Evolutionary conservation across 2,113 vertebrate species (phyloP).

Genomic region (Epinephelus cyanopodus): DNA sequence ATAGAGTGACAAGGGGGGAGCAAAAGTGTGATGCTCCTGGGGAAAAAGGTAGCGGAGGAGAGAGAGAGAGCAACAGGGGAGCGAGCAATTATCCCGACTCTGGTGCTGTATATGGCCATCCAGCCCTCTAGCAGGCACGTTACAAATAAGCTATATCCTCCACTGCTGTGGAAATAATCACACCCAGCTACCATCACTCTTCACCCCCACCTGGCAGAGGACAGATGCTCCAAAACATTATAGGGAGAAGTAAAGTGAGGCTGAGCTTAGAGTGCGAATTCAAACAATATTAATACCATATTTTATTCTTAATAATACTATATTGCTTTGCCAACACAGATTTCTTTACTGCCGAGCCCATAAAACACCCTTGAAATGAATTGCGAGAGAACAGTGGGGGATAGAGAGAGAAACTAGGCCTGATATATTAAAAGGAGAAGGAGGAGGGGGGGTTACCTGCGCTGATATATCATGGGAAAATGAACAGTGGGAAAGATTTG

Average conservation of each 20-base stretch:
- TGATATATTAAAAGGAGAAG: not conserved
- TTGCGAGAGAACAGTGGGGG: not conserved
- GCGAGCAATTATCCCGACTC: conserved; percentile 53
- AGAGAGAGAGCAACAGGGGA: conserved; percentile 34
- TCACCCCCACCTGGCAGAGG: not conserved
- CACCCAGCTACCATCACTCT: conserved; percentile 36
- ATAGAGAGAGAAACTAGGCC: not conserved
- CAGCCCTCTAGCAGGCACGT: conserved; percentile 21
- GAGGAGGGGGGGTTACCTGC: not conserved
- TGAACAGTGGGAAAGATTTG: not conserved
- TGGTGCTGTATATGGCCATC: conserved; percentile 18
- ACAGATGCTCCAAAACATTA: conserved; percentile 34
- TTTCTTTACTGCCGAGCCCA: conserved; percentile 14
- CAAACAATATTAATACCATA: conserved; percentile 30
- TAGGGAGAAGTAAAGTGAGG: conserved; percentile 19
- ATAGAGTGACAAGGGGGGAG: conserved; percentile 25
- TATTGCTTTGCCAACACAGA: conserved; percentile 27
- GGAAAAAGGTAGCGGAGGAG: conserved; percentile 4
- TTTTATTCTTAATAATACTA: conserved; percentile 27
- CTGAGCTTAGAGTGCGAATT: not conserved
- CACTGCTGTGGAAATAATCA: conserved; percentile 48
- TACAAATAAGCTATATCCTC: conserved; percentile 48
- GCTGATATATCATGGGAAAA: conserved; percentile 1
- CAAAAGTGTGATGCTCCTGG: conserved; percentile 26
- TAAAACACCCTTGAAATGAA: conserved; percentile 45